Conservation (phyloP, 2,888 invertebrate species). For the Fissipunctia ypsillon region DNA sequence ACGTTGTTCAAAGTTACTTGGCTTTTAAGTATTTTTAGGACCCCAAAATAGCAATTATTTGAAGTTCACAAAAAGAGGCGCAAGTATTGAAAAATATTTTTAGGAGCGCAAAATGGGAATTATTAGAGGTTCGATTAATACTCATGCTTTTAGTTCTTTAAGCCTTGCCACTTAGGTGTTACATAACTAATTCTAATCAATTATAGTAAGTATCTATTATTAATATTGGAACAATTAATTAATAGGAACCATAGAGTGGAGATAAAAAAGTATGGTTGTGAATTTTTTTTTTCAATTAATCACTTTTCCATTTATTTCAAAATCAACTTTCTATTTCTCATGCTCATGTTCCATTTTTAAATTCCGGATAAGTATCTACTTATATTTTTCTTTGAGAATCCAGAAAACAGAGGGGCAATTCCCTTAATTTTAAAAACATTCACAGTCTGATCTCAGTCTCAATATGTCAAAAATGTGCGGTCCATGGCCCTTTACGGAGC, state of each 20-base stretch:
- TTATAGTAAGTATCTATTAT: too few relatives aligned
- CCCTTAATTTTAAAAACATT: too few relatives aligned
- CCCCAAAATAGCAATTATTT: neutral
- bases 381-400: too few relatives aligned
- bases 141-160: too few relatives aligned
- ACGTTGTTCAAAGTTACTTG: neutral
- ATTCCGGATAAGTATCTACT: too few relatives aligned
- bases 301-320: neutral
- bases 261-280: neutral
- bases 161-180: neutral
- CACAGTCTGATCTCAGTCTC: too few relatives aligned
- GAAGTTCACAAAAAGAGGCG: neutral
- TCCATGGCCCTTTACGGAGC: too few relatives aligned
- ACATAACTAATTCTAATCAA: too few relatives aligned
- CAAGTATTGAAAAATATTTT: neutral
- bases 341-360: too few relatives aligned
- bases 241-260: neutral
- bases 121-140: too few relatives aligned
- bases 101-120: neutral
- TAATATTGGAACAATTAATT: neutral
- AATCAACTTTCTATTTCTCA: neutral
- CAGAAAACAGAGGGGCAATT: too few relatives aligned
- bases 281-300: neutral
- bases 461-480: too few relatives aligned
- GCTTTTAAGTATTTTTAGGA: neutral